Evolutionary conservation across 2,113 vertebrate species (phyloP).

Genomic region (Cryptotis parvus): DNA sequence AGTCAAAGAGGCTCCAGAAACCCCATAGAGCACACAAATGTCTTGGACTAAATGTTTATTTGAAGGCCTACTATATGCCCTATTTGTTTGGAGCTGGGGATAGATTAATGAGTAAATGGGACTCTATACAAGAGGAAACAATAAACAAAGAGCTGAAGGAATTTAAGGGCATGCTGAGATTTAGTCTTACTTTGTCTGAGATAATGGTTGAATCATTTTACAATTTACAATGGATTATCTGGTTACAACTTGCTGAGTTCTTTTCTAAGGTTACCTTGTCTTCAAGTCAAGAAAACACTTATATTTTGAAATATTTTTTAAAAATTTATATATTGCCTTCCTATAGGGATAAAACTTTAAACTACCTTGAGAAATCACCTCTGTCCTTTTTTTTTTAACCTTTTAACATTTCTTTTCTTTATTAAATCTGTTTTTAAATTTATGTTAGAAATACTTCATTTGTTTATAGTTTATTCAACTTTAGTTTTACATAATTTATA

Average conservation of each 20-base stretch:
- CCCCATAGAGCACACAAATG: not conserved
- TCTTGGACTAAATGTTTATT: conserved; percentile 24
- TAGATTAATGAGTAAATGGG: conserved; percentile 10
- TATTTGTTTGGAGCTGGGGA: not conserved
- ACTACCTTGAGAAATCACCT: not conserved
- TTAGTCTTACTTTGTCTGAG: conserved; percentile 3
- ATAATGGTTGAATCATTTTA: conserved; percentile 4
- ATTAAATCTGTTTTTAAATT: not conserved
- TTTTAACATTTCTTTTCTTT: not conserved
- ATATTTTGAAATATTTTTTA: not conserved
- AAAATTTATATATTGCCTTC: not conserved
- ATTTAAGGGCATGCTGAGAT: conserved; percentile 26
- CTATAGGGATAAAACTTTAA: not conserved
- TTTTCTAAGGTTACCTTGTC: conserved; percentile 6
- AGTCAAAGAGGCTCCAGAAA: not conserved
- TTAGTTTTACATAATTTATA: no score
- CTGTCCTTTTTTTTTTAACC: not conserved
- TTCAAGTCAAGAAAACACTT: not conserved
- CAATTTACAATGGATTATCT: not conserved
- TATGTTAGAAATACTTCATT: not conserved
- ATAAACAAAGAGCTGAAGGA: conserved; percentile 40
- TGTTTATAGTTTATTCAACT: not conserved
- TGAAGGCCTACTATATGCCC: not conserved
- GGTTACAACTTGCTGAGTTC: not conserved
- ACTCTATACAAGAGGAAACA: conserved; percentile 42